phyloP scores from a whole-genome alignment of 2,888 invertebrate genomes.

The Drosophila kanekoi region DNA sequence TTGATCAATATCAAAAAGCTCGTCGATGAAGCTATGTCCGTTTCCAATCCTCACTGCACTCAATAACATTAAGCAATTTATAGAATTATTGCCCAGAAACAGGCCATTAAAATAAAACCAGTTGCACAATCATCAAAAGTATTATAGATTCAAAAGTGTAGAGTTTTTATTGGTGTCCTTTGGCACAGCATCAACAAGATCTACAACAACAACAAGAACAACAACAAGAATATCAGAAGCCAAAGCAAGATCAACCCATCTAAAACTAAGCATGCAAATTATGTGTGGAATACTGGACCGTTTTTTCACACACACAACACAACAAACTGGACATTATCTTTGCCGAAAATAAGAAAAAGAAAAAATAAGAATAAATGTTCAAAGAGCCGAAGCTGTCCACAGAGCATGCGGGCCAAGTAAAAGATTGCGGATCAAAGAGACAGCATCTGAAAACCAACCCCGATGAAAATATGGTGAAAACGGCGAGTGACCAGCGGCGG shows the following conservation, averaged over 20 bases:
- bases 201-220: slow-evolving; percentile 29
- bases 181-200: slow-evolving; percentile 58
- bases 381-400: slow-evolving; percentile 10
- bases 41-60: neutral
- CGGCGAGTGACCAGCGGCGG: slow-evolving; percentile 56
- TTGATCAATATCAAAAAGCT: too few relatives aligned
- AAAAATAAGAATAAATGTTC: slow-evolving; percentile 8
- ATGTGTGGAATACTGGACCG: slow-evolving; percentile 13
- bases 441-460: slow-evolving; percentile 56
- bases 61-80: neutral
- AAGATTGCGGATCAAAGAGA: slow-evolving; percentile 62
- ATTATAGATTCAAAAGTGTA: slow-evolving; percentile 46
- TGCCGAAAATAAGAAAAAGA: slow-evolving; percentile 57
- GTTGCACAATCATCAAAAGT: slow-evolving; percentile 23
- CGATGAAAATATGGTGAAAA: slow-evolving; percentile 9
- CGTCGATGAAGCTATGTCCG: too few relatives aligned
- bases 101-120: slow-evolving; percentile 37
- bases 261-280: slow-evolving; percentile 29
- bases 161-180: slow-evolving; percentile 79
- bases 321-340: slow-evolving; percentile 76
- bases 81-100: slow-evolving; percentile 4
- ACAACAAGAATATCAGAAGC: slow-evolving; percentile 8
- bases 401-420: slow-evolving; percentile 63
- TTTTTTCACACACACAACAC: slow-evolving; percentile 29
- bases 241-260: slow-evolving; percentile 40